Evolutionary conservation across 2,113 vertebrate genomes (phyloP), one percentile per base, ranked within the genome.

Genomic region (Lepus timidus): DNA sequence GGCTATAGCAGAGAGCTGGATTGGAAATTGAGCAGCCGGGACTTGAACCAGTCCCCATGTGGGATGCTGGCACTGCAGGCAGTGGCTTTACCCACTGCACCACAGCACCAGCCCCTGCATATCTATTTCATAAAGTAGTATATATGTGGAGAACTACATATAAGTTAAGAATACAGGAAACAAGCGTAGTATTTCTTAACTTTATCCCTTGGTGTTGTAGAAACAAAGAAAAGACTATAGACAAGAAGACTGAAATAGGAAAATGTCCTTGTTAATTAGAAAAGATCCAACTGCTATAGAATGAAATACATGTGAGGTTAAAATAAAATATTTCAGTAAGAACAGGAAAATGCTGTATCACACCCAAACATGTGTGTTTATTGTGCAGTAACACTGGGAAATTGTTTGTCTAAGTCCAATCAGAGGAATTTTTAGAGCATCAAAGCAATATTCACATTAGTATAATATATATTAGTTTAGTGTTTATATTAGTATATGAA

Each of bases 291-390:
- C 6, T 94, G 13, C 25, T 85, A n/a, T 79, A 20, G 16, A 73
- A 75, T 39, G 51, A 52, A 90, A 88, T 52, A 52, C 86, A 88
- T 49, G 3, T 44, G 11, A 7, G 64, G 36, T 88, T 96, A n/a
- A 93, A 93, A 78, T 74, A 84, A 49, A 51, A n/a, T 51, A 6
- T 27, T 88, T 80, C 29, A 90, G 39, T 17, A 91, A 11, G 82
- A 86, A 62, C 4, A 52, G 23, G 52, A 78, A 55, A 64, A 39
- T 87, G 2, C 2, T 76, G 1, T 10, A 55, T 76, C 8, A 33
- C 6, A 90, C 3, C 13, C 17, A 81, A 51, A 36, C 70, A 52
- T 49, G 68, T 64, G 49, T 89, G n/a, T 52, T 85, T 68, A 49
- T 17, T 20, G 65, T 29, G 2, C 20, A 93, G 20, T 27, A 67